Evolutionary conservation across 2,113 vertebrate genomes (phyloP), one percentile per base, ranked within the genome.

Genomic region (Rhombomys opimus): DNA sequence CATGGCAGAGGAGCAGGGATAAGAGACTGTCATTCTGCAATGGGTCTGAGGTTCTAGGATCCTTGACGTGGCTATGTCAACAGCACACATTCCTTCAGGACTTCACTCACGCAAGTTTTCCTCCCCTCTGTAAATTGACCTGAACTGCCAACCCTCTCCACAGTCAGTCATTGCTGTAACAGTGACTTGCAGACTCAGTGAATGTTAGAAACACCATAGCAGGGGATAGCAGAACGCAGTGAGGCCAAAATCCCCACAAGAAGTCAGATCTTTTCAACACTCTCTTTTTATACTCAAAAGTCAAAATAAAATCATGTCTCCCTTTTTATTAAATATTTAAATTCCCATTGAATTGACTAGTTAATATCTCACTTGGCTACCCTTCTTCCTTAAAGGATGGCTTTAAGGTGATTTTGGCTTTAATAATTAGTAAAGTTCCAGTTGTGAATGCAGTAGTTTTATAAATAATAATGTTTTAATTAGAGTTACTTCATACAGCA

Each of bases 341-440:
- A 87, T 96, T 92, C 61, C 65, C 90, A 77, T 41, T 87, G 82
- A 96, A 94, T 61, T 59, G 54, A 92, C 73, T 82, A 94, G 87
- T 93, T 73, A 95, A 78, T 93, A 89, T 87, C 98, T 95, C 63
- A 94, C 94, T 98, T 97, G n/a, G 30, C 75, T 87, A 25, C 15
- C 88, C 72, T 18, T 94, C 61, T 76, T 95, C 73, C 0, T 1
- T 65, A 95, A 82, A 84, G 4, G 85, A 86, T 4, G 2, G 38
- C 73, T 97, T 96, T 5, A 89, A 89, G 81, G 30, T 63, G 75
- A 92, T 89, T 70, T 91, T 95, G 90, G 92, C 57, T 80, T 67
- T 89, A 97, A 93, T 94, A 97, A 97, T 87, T 94, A 93, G 59
- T 90, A 96, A 90, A 96, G 94, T 97, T 96, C 95, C 92, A 94